Evolutionary conservation across 2,888 invertebrate species (phyloP).

Genomic region (Octodonta nipae): DNA sequence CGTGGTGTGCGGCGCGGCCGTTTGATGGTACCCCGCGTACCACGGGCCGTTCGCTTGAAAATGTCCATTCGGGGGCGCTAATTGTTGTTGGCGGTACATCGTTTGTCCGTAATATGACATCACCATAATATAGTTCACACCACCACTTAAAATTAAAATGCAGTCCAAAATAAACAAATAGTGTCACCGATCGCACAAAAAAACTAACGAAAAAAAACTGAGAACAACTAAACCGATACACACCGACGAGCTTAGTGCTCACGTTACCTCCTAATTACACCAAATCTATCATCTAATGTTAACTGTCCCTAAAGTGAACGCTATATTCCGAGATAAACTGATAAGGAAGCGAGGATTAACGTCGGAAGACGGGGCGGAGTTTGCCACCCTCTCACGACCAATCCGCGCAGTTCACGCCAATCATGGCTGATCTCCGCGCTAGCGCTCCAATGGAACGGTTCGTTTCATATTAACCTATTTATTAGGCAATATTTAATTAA

Average conservation of each 20-base stretch:
- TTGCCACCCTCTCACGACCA: constrained; percentile 13
- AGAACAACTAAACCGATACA: too few relatives aligned
- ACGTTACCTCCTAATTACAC: not conserved
- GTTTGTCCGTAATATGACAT: constrained; percentile 59
- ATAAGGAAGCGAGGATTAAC: constrained; percentile 14
- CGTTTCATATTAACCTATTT: constrained; percentile 11
- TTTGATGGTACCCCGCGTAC: constrained; percentile 38
- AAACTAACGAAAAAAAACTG: too few relatives aligned
- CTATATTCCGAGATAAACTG: constrained; percentile 11
- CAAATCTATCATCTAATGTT: not conserved
- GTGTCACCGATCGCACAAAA: too few relatives aligned
- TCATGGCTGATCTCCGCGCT: constrained; percentile 24
- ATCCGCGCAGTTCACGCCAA: constrained; percentile 16
- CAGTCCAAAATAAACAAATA: not conserved
- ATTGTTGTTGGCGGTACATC: constrained; percentile 38
- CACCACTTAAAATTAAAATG: not conserved
- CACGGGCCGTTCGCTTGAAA: constrained; percentile 31
- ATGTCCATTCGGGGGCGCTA: constrained; percentile 40
- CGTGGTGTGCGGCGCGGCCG: constrained; percentile 22
- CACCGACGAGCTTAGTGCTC: too few relatives aligned
- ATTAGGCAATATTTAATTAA: constrained; percentile 21
- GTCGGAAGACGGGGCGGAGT: constrained; percentile 10
- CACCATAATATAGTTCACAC: constrained; percentile 43
- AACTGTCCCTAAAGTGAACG: not conserved
- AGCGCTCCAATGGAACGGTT: constrained; percentile 16